phyloP scores from a whole-genome alignment of 92 coral and sea anemone species.

The Porites cylindrica region DNA sequence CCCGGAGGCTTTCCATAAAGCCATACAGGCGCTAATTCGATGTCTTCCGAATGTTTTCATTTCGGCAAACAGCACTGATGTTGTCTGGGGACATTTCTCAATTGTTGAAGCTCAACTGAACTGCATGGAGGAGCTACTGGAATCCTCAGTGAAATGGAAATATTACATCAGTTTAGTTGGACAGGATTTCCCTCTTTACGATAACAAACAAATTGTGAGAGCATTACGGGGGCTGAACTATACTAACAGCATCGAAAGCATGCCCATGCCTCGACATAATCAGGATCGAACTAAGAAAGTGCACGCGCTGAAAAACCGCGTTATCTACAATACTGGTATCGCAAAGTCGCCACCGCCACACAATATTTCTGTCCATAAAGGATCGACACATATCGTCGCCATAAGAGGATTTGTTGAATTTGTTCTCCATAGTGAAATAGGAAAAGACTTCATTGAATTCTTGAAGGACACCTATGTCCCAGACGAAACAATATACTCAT shows the following conservation, averaged over 20 bases:
- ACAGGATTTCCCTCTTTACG: conserved; percentile 78
- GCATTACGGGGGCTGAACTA: conserved; percentile 49
- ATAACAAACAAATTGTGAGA: conserved; percentile 65
- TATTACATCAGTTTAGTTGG: conserved; percentile 72
- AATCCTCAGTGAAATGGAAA: conserved; percentile 64
- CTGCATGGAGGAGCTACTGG: conserved; percentile 70
- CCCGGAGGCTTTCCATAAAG: conserved; percentile 17
- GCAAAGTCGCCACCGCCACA: conserved; percentile 54
- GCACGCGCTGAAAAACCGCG: not conserved
- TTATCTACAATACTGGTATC: not conserved
- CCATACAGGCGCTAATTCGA: conserved; percentile 44
- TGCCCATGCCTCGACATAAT: not conserved
- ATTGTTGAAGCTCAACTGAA: conserved; percentile 60
- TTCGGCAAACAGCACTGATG: conserved; percentile 41
- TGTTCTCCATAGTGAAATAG: conserved; percentile 29
- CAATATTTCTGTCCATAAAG: conserved; percentile 43
- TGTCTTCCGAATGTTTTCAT: conserved; percentile 74
- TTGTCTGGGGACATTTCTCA: conserved; percentile 66
- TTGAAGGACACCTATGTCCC: conserved; percentile 51
- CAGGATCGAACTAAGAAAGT: conserved; percentile 1
- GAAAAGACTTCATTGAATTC: conserved; percentile 53
- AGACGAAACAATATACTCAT: conserved; percentile 48
- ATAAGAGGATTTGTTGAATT: conserved; percentile 44
- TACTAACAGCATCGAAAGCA: conserved; percentile 46
- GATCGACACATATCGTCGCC: conserved; percentile 50